A percentile compares a stretch with the other conserved stretches of the same genome.
These are phyloP conservation scores for Proctacanthus coquilletti DNA, from an alignment of 1,140 invertebrate species.

Conservation along the genomic window DNA sequence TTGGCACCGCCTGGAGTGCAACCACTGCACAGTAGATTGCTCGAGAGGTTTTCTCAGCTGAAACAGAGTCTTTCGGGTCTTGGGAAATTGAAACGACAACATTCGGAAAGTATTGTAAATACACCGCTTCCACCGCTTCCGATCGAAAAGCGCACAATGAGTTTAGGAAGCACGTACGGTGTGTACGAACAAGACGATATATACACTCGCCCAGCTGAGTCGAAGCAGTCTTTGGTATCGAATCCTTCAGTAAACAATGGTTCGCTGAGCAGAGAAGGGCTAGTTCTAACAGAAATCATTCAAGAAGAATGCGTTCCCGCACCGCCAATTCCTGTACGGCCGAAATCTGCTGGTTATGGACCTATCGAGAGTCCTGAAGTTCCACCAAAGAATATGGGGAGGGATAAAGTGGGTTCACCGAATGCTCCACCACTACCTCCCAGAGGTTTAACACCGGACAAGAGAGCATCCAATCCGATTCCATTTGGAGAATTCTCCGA, in stretches of 20 bases:
- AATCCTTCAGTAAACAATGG: no score
- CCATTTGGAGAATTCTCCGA: constrained; percentile 21
- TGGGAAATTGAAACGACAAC: constrained; percentile 42
- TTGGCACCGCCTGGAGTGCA: constrained; percentile 68
- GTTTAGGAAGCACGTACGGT: constrained; percentile 24
- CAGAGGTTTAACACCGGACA: constrained; percentile 29
- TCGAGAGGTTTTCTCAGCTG: constrained; percentile 71
- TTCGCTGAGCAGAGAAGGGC: no score
- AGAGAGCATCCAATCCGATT: constrained; percentile 23
- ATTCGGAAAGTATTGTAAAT: constrained; percentile 63
- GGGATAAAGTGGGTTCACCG: constrained; percentile 11
- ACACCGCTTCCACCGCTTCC: constrained; percentile 57
- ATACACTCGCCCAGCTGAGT: constrained; percentile 42
- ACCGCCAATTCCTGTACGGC: constrained; percentile 24
- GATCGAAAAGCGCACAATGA: constrained; percentile 30
- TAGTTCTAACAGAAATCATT: no score
- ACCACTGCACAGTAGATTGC: constrained; percentile 69
- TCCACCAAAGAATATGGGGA: constrained; percentile 19
- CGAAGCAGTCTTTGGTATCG: no score
- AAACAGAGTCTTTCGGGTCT: constrained; percentile 48
- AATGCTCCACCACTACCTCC: constrained; percentile 34
- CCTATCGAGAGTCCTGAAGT: constrained; percentile 23
- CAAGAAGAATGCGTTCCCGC: no score
- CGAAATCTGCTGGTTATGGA: constrained; percentile 20
- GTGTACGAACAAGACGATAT: constrained; percentile 43